A percentile compares a stretch with the other conserved stretches of the same genome.
These are phyloP conservation scores for Phaenicophaeus curvirostris DNA, from an alignment of 2,797 vertebrate species.

Conservation along the genomic window DNA sequence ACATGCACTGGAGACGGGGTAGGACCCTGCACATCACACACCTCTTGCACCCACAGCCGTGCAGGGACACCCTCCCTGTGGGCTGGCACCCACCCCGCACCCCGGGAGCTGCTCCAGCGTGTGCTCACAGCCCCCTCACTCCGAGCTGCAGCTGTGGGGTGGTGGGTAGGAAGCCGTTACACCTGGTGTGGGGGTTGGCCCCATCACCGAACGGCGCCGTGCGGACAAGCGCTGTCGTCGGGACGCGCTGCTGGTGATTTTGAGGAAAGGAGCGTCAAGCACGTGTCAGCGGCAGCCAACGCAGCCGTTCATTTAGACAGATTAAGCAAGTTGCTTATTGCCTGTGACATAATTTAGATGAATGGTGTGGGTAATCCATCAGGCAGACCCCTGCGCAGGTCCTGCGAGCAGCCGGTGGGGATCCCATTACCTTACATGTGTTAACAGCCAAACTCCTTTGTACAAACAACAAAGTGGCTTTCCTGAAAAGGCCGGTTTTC, in stretches of 20 bases:
- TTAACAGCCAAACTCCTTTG: slow-evolving; percentile 88
- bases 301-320: slow-evolving; percentile 77
- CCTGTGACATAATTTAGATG: slow-evolving; percentile 89
- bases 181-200: background rate
- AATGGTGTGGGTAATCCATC: slow-evolving; percentile 85
- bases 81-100: rapidly evolving
- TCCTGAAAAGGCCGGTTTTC: slow-evolving; percentile 76
- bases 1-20: rapidly evolving
- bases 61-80: rapidly evolving
- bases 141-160: background rate
- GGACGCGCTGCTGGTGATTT: slow-evolving; percentile 65
- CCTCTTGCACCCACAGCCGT: rapidly evolving
- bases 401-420: slow-evolving; percentile 80
- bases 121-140: rapidly evolving
- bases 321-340: slow-evolving; percentile 83
- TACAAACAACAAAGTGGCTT: slow-evolving; percentile 84
- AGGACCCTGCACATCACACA: rapidly evolving
- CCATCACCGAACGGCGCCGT: background rate
- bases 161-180: background rate
- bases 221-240: background rate
- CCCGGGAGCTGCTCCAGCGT: background rate
- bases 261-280: slow-evolving; percentile 72
- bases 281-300: slow-evolving; percentile 75
- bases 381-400: slow-evolving; percentile 72
- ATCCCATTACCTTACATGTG: slow-evolving; percentile 89